Conservation (phyloP, 1,140 invertebrate species). For the Drosophila prosaltans region DNA sequence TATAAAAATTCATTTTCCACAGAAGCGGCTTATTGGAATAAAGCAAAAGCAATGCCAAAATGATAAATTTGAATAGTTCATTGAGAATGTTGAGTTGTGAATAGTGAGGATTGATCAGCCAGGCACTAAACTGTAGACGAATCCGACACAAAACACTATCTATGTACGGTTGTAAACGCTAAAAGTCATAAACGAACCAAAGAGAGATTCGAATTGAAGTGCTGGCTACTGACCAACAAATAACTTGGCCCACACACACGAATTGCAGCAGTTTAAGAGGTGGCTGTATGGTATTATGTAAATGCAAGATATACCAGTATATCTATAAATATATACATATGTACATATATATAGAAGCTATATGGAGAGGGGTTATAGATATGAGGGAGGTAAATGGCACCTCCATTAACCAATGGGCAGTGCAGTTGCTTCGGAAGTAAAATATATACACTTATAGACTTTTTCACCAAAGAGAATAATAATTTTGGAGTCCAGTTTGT, state of each 20-base stretch:
- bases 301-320: slow-evolving; percentile 9
- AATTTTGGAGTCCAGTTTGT: slow-evolving; percentile 12
- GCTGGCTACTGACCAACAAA: slow-evolving; percentile 59
- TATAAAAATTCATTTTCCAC: slow-evolving; percentile 39
- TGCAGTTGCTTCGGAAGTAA: slow-evolving; percentile 19
- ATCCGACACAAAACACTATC: slow-evolving; percentile 24
- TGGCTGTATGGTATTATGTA: slow-evolving; percentile 32
- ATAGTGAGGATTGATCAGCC: slow-evolving; percentile 65
- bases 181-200: slow-evolving; percentile 42
- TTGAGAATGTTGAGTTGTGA: slow-evolving; percentile 54
- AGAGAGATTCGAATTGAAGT: slow-evolving; percentile 39
- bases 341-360: too few species aligned
- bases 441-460: slow-evolving; percentile 6
- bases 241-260: slow-evolving; percentile 39
- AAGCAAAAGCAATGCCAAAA: slow-evolving; percentile 22
- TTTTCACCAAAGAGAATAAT: neutral
- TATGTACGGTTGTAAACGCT: slow-evolving; percentile 19
- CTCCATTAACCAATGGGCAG: slow-evolving; percentile 53
- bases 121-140: neutral
- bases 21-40: slow-evolving; percentile 35
- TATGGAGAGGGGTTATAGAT: slow-evolving; percentile 1
- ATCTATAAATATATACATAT: too few species aligned
- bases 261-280: slow-evolving; percentile 18
- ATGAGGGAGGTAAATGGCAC: slow-evolving; percentile 41
- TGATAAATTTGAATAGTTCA: slow-evolving; percentile 71